Conservation (phyloP, 64 coral and sea anemone species). For the Anthopleura sola region DNA sequence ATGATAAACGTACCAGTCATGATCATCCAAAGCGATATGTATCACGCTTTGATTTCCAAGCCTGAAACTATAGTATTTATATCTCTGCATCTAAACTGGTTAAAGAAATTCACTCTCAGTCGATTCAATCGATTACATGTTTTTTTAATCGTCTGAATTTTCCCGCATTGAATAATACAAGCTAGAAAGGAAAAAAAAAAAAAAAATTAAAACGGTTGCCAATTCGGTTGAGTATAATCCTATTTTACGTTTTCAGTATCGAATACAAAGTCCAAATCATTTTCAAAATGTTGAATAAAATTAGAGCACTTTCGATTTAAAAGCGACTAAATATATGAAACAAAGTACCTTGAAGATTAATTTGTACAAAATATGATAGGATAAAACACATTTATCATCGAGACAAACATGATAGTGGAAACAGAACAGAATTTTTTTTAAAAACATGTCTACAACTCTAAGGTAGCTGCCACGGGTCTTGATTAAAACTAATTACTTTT, state of each 20-base stretch:
- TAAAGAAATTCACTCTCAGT: background rate
- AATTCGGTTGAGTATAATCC: no score
- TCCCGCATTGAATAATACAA: no score
- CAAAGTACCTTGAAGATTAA: background rate
- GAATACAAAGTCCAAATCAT: no score
- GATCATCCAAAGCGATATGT: background rate
- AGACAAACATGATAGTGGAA: background rate
- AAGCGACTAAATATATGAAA: background rate
- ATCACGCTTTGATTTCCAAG: background rate
- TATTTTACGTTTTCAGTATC: no score
- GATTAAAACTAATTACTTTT: constrained; percentile 5
- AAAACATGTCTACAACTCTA: background rate
- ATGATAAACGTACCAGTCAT: background rate
- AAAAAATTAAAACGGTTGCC: no score
- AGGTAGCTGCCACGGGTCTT: background rate
- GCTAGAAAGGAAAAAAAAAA: background rate
- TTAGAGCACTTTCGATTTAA: background rate
- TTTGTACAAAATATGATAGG: background rate
- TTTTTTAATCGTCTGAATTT: no score
- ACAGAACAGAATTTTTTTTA: background rate
- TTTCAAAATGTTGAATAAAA: background rate
- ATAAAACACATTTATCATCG: background rate
- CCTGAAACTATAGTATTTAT: background rate
- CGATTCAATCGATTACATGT: background rate
- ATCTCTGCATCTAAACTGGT: constrained; percentile 5